Conservation (phyloP, 2,888 invertebrate species). For the Rugalucina vietnamica region DNA sequence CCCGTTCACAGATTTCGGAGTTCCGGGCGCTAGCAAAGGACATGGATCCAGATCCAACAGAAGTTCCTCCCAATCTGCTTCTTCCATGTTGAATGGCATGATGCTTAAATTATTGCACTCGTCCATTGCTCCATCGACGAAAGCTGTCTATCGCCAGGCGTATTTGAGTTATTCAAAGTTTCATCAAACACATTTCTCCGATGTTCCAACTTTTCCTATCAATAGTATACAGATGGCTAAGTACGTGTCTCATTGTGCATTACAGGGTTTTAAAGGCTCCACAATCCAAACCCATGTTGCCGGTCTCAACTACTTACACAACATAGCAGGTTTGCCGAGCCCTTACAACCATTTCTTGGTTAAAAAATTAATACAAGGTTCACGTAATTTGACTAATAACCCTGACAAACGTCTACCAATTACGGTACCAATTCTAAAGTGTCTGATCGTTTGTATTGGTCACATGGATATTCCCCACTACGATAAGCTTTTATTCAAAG, state of each 20-base stretch:
- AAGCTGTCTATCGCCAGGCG: neutral
- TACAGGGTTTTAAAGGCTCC: neutral
- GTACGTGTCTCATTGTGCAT: neutral
- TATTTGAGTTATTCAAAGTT: neutral
- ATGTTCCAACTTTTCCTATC: neutral
- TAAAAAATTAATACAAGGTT: neutral
- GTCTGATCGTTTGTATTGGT: neutral
- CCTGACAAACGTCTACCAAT: neutral
- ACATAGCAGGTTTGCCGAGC: neutral
- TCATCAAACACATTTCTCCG: neutral
- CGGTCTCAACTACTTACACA: neutral
- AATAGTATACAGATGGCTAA: neutral
- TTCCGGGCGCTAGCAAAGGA: neutral
- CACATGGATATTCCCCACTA: neutral
- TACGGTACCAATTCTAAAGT: neutral
- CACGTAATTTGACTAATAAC: neutral
- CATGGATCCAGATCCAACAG: neutral
- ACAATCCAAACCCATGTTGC: neutral
- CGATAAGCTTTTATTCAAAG: neutral
- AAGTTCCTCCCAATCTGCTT: neutral
- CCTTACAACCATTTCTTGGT: neutral
- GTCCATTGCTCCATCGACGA: neutral
- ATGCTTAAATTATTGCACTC: neutral
- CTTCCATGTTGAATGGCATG: neutral
- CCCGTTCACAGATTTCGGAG: constrained; percentile 7